phyloP scores from a whole-genome alignment of 1,140 invertebrate genomes.

The Megathymus violae region DNA sequence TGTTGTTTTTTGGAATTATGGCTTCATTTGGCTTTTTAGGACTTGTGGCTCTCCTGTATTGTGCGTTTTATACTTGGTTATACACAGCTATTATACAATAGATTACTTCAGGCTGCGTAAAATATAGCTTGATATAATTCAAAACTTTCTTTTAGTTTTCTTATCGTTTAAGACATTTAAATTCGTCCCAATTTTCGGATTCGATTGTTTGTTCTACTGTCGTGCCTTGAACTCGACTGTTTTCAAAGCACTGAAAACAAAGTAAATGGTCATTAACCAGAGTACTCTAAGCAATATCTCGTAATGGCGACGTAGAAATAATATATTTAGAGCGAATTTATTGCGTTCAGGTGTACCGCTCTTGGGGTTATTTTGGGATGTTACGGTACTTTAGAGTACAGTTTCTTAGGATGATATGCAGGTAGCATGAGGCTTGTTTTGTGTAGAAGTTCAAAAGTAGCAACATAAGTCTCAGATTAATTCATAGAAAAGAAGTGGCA shows the following conservation, averaged over 20 bases:
- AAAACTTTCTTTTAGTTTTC: too few species aligned
- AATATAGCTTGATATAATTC: too few species aligned
- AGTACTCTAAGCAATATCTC: slow-evolving; percentile 22
- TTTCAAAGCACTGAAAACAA: slow-evolving; percentile 5
- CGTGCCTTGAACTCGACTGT: background rate
- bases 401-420: slow-evolving; percentile 4
- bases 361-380: slow-evolving; percentile 19
- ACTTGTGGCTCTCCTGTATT: too few species aligned
- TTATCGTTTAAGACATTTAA: too few species aligned
- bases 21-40: slow-evolving; percentile 19
- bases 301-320: slow-evolving; percentile 35
- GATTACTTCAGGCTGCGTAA: too few species aligned
- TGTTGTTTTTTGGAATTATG: slow-evolving; percentile 8
- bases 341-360: slow-evolving; percentile 34
- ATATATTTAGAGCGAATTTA: slow-evolving; percentile 37
- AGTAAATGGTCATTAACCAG: slow-evolving; percentile 23
- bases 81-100: too few species aligned
- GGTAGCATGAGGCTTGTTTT: too few species aligned
- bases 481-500: too few species aligned
- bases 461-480: too few species aligned
- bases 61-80: too few species aligned
- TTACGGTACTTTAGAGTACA: slow-evolving; percentile 2
- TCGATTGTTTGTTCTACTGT: background rate
- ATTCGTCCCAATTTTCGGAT: too few species aligned
- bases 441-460: too few species aligned